A percentile compares a stretch with the other conserved stretches of the same genome.
Conservation (phyloP, 2,797 vertebrate genomes). For the Ctenochaetus hawaiiensis region DNA sequence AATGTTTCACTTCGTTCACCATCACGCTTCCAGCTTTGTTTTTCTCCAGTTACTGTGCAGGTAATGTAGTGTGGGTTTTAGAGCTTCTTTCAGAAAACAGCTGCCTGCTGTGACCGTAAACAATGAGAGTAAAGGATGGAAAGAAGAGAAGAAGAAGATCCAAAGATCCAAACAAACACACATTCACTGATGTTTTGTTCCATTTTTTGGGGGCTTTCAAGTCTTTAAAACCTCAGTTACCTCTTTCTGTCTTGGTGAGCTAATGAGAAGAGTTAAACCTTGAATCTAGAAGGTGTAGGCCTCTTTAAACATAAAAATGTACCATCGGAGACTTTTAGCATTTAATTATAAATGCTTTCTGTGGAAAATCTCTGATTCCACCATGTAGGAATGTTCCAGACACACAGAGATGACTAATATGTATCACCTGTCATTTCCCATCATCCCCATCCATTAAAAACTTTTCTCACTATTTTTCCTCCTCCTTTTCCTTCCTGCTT, state of each 20-base stretch:
- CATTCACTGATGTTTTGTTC: background rate
- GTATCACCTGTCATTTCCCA: background rate
- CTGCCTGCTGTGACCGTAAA: background rate
- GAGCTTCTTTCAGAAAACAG: background rate
- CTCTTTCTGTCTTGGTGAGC: background rate
- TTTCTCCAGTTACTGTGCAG: too few species aligned
- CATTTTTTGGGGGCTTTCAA: background rate
- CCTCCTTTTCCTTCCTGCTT: constrained; percentile 32
- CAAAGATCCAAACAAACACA: too few species aligned
- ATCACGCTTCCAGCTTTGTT: background rate
- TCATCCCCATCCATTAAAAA: constrained; percentile 18
- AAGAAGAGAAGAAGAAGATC: too few species aligned
- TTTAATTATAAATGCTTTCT: background rate
- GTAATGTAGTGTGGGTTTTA: background rate
- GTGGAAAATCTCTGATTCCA: background rate
- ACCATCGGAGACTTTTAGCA: background rate
- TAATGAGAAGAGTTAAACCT: background rate
- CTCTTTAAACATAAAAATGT: background rate
- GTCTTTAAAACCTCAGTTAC: background rate
- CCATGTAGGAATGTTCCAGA: background rate
- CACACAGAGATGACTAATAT: rapidly evolving
- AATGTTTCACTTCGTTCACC: background rate
- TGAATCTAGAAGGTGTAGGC: background rate
- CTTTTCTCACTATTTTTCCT: background rate
- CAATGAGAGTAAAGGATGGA: background rate